Evolutionary conservation across 2,113 vertebrate genomes (phyloP).

Genomic region (Rattus rattus): DNA sequence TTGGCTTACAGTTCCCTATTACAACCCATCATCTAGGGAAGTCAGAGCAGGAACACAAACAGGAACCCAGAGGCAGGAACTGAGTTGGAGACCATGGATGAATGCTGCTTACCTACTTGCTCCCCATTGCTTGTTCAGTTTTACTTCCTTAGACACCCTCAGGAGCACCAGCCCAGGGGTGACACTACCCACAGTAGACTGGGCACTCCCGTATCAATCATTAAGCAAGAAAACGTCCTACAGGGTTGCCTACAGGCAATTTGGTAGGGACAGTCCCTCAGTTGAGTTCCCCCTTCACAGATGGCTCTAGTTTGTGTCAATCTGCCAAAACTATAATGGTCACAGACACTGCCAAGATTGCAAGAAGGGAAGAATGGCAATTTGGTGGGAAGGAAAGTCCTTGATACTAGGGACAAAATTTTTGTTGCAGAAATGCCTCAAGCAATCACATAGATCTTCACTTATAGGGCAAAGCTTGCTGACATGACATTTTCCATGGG

Average conservation of each 20-base stretch:
- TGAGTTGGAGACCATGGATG: neutral
- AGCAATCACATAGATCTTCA: neutral
- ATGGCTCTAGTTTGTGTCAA: neutral
- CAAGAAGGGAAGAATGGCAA: neutral
- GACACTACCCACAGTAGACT: neutral
- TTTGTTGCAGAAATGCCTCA: neutral
- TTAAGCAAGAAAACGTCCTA: neutral
- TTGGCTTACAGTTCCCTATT: neutral
- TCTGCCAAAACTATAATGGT: neutral
- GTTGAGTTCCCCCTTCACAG: neutral
- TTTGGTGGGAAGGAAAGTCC: constrained; percentile 6
- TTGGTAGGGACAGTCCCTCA: neutral
- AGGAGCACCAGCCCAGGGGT: neutral
- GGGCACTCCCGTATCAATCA: neutral
- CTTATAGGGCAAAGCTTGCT: neutral
- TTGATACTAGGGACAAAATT: neutral
- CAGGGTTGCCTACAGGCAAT: neutral
- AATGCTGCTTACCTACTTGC: neutral
- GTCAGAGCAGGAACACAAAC: neutral
- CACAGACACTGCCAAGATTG: neutral
- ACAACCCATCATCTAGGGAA: too few relatives aligned
- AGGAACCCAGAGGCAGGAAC: neutral
- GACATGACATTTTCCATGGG: neutral
- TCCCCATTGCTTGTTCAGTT: neutral
- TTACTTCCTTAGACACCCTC: neutral